Conservation (phyloP, 2,888 invertebrate species). For the Mamestra brassicae region DNA sequence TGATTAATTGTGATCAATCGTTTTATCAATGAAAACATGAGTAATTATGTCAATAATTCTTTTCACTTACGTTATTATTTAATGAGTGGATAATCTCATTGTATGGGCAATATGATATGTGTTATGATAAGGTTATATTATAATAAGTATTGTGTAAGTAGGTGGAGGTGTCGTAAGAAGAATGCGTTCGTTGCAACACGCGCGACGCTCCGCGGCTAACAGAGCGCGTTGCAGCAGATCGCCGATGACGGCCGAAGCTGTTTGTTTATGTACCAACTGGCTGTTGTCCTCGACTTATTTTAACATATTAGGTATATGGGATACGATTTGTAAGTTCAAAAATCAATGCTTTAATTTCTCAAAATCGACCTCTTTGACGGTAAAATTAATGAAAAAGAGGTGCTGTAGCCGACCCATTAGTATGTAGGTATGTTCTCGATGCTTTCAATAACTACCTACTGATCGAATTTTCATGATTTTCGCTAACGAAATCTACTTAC, state of each 20-base stretch:
- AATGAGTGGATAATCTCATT: conserved; percentile 26
- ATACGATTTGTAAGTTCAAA: neutral
- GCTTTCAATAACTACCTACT: neutral
- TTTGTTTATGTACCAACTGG: conserved; percentile 51
- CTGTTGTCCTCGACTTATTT: conserved; percentile 31
- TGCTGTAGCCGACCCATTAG: neutral
- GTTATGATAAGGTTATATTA: conserved; percentile 51
- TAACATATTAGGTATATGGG: neutral
- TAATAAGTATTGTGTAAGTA: conserved; percentile 58
- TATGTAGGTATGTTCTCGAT: neutral
- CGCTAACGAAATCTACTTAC: neutral
- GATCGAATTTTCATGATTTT: neutral
- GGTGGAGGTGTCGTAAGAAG: conserved; percentile 71
- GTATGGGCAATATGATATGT: conserved; percentile 38
- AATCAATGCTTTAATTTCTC: neutral
- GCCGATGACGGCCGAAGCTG: conserved; percentile 46
- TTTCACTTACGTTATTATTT: neutral
- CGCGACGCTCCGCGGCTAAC: conserved; percentile 51
- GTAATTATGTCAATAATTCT: conserved; percentile 7
- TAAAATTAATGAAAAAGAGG: neutral
- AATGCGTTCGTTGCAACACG: conserved; percentile 74
- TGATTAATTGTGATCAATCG: conserved; percentile 24
- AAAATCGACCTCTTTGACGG: neutral
- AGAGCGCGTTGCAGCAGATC: conserved; percentile 57
- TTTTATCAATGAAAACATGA: conserved; percentile 14